Evolutionary conservation across 2,113 vertebrate genomes (phyloP).

Genomic region (Gobio gobio): DNA sequence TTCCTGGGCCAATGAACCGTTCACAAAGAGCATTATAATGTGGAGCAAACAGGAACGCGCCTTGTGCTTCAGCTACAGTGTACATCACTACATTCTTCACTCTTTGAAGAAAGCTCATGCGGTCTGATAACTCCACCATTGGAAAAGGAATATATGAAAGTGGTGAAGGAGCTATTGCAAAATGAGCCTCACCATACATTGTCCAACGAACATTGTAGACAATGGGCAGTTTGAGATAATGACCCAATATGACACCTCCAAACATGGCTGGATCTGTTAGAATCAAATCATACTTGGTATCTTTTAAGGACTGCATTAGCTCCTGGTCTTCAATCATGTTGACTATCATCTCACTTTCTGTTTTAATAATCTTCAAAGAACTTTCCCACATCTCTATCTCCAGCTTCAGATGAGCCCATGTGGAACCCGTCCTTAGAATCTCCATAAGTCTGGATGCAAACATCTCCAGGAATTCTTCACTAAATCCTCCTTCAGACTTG

Average conservation of each 20-base stretch:
- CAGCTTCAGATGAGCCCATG: slow-evolving; percentile 32
- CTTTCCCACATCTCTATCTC: slow-evolving; percentile 44
- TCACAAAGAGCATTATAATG: slow-evolving; percentile 26
- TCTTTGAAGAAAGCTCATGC: slow-evolving; percentile 61
- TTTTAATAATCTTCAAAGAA: slow-evolving; percentile 11
- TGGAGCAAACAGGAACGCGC: background rate
- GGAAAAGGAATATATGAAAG: slow-evolving; percentile 61
- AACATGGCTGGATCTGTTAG: slow-evolving; percentile 57
- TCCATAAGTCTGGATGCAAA: slow-evolving; percentile 33
- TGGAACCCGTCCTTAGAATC: slow-evolving; percentile 40
- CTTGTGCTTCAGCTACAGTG: slow-evolving; percentile 20
- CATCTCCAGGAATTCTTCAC: slow-evolving; percentile 13
- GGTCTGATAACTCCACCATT: slow-evolving; percentile 53
- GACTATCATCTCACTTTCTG: slow-evolving; percentile 41
- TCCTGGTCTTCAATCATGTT: slow-evolving; percentile 36
- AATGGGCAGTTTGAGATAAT: slow-evolving; percentile 61
- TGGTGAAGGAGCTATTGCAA: slow-evolving; percentile 58
- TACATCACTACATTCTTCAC: slow-evolving; percentile 53
- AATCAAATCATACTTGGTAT: slow-evolving; percentile 54
- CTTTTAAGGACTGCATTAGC: slow-evolving; percentile 45
- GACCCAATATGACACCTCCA: slow-evolving; percentile 52
- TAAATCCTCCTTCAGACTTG: background rate
- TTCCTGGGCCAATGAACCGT: slow-evolving; percentile 33
- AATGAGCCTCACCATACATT: slow-evolving; percentile 54
- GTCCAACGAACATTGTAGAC: slow-evolving; percentile 62